Evolutionary conservation across 2,113 vertebrate genomes (phyloP), one percentile per base, ranked within the genome.

Genomic region (Mirza zaza): DNA sequence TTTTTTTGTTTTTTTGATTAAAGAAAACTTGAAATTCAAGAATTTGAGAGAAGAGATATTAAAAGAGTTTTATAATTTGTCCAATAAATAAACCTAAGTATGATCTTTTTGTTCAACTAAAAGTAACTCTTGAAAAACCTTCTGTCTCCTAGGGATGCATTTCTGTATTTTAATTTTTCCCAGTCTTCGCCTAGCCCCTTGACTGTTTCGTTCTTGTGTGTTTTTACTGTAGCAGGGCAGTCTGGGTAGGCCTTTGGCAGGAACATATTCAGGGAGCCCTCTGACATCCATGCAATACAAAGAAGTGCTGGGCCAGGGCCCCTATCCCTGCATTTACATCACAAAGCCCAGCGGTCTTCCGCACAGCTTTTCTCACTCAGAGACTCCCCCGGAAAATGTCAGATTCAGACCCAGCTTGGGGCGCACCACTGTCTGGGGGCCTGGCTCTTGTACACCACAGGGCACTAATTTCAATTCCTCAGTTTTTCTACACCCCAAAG

Each of bases 161-260:
- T 50, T 87, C 61, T 80, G 23, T 92, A 83, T 89, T 97, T 94
- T 77, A 77, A 90, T 57, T 90, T 94, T 59, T 91, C 71, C 71
- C 67, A 90, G 79, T 76, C 67, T 75, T 79, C 71, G 36, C 12
- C 25, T 25, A 57, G 71, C 11, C 0, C 6, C 59, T 70, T 57
- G 80, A 29, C 70, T 70, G 7, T 70, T 86, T 79, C 65, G 61
- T 79, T 91, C 76, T 50, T 76, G 50, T 32, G 18, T 55, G 70
- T 29, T 61, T 32, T 21, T 83, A 59, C 29, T 88, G 11, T 10
- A 57, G 50, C 75, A 70, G 42, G 75, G 29, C 63, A 45, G 29
- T 77, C 45, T 61, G 71, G 80, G 45, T 36, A 90, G 93, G 94
- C 52, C 45, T 67, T 79, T 45, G 70, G 75, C 70, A 87, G 67